A percentile compares a stretch with the other conserved stretches of the same genome.
These are phyloP conservation scores for Semicossyphus pulcher DNA, from an alignment of 2,113 vertebrate species.

Conservation along the genomic window DNA sequence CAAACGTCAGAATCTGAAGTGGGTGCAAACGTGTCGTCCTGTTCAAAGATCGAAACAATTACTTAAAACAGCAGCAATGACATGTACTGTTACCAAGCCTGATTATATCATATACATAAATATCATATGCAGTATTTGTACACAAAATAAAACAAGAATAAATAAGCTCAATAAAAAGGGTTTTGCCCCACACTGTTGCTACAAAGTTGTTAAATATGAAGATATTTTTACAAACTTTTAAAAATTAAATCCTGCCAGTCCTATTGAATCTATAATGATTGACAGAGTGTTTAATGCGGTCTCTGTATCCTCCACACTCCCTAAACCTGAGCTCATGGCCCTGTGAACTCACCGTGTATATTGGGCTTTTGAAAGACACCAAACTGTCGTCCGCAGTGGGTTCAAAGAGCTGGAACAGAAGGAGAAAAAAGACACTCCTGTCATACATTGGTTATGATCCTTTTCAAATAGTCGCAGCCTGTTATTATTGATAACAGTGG, in stretches of 20 bases:
- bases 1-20: conserved; percentile 51
- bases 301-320: neutral
- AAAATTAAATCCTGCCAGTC: neutral
- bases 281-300: neutral
- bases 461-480: neutral
- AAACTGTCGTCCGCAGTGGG: conserved; percentile 13
- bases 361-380: conserved; percentile 56
- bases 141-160: neutral
- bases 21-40: conserved; percentile 17
- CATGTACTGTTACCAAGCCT: neutral
- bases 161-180: too few relatives aligned
- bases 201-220: neutral
- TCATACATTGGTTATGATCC: too few relatives aligned
- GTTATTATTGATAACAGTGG: neutral
- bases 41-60: conserved; percentile 15
- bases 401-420: conserved; percentile 26
- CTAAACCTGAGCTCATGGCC: neutral
- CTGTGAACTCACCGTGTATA: conserved; percentile 65
- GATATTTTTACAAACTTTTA: neutral
- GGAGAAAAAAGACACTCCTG: neutral
- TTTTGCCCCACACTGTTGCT: neutral
- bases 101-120: neutral
- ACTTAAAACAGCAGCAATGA: neutral
- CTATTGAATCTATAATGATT: neutral
- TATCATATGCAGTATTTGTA: too few relatives aligned